Conservation (phyloP, 2,888 invertebrate genomes). For the Tetranychus piercei region DNA sequence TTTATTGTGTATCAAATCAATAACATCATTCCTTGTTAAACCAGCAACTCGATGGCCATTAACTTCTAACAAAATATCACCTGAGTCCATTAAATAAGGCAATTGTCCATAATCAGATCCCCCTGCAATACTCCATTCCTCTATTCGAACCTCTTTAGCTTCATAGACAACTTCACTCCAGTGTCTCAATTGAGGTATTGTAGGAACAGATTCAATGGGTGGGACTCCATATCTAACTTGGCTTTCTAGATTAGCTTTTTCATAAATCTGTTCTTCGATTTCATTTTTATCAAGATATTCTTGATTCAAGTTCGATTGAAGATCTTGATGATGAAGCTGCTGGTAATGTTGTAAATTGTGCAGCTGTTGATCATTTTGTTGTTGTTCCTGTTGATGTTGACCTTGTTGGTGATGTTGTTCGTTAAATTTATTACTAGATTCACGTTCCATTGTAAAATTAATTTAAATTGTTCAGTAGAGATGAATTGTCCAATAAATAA, state of each 20-base stretch:
- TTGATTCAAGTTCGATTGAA: not conserved
- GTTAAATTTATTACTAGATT: too few relatives aligned
- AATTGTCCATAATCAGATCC: constrained; percentile 23
- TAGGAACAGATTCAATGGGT: not conserved
- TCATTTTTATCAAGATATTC: not conserved
- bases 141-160: not conserved
- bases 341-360: not conserved
- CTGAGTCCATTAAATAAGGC: constrained; percentile 26
- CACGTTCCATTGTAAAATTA: too few relatives aligned
- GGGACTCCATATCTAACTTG: not conserved
- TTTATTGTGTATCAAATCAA: constrained; percentile 17
- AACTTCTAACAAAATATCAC: constrained; percentile 38
- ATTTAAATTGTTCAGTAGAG: too few relatives aligned
- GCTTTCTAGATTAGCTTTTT: not conserved
- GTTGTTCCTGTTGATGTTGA: not conserved
- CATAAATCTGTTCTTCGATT: not conserved
- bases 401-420: not conserved
- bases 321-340: not conserved
- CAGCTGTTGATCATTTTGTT: not conserved
- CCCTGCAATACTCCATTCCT: constrained; percentile 21
- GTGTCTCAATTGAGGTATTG: constrained; percentile 4
- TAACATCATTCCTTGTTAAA: constrained; percentile 40
- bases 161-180: constrained; percentile 16
- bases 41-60: constrained; percentile 42
- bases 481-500: too few relatives aligned